Evolutionary conservation across 1,140 invertebrate genomes (phyloP).

Genomic region (Latrodectus geometricus): DNA sequence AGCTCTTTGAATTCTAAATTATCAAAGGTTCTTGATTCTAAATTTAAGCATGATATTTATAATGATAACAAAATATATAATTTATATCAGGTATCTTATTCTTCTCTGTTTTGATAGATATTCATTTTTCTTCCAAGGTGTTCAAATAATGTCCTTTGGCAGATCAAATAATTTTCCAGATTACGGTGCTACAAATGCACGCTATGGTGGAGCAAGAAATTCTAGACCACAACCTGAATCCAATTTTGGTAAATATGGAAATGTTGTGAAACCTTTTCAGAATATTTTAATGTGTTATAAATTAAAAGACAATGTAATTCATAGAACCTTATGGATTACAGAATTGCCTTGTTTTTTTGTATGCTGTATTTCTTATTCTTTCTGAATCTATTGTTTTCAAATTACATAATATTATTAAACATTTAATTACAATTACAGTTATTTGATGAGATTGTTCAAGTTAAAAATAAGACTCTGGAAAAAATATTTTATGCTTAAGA

Average conservation of each 20-base stretch:
- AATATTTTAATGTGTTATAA: not conserved
- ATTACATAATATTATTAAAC: not conserved
- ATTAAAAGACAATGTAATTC: not conserved
- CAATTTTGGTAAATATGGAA: slow-evolving; percentile 32
- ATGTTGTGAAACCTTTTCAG: not conserved
- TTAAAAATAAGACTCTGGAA: no score
- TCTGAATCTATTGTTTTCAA: not conserved
- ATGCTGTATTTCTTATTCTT: not conserved
- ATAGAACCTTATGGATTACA: not conserved
- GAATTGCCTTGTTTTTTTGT: no score
- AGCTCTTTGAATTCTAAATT: no score
- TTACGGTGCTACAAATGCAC: slow-evolving; percentile 47
- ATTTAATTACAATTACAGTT: not conserved
- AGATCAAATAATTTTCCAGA: slow-evolving; percentile 35
- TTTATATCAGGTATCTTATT: no score
- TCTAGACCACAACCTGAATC: not conserved
- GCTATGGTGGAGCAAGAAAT: slow-evolving; percentile 12
- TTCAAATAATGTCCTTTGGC: slow-evolving; percentile 27
- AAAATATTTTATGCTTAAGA: no score
- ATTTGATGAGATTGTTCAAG: no score
- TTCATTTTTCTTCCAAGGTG: no score
- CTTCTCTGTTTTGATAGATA: no score
- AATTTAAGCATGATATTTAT: no score
- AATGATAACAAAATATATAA: no score
- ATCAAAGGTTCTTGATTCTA: no score